These are phyloP conservation scores for Enteromius viviparus DNA, from an alignment of 2,797 vertebrate genomes.

Conservation along the genomic window DNA sequence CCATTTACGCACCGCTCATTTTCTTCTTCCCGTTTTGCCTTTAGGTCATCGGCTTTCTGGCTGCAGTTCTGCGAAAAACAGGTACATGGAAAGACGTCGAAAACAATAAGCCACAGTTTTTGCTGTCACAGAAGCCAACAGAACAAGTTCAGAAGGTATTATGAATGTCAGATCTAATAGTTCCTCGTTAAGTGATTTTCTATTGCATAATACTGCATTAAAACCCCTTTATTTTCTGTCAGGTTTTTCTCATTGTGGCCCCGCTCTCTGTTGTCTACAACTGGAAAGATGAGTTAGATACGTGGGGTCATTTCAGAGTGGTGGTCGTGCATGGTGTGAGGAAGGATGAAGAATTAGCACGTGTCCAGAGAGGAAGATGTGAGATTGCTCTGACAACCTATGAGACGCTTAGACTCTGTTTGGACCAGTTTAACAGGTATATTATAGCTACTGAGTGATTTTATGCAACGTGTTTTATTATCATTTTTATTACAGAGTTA, in stretches of 20 bases:
- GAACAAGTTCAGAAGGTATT: constrained; percentile 81
- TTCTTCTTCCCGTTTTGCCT: neutral
- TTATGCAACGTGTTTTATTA: neutral
- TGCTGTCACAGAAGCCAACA: constrained; percentile 80
- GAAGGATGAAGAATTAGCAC: constrained; percentile 86
- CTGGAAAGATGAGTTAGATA: constrained; percentile 96
- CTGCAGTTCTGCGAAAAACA: constrained; percentile 90
- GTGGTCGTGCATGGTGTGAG: constrained; percentile 87
- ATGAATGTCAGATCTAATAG: neutral
- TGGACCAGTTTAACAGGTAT: constrained; percentile 93
- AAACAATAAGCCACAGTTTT: constrained; percentile 93
- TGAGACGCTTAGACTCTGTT: constrained; percentile 87
- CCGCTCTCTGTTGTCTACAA: constrained; percentile 95
- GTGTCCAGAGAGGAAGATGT: constrained; percentile 85
- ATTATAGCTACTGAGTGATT: neutral
- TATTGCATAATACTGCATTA: no score
- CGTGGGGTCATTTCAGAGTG: constrained; percentile 92
- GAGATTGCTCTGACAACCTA: constrained; percentile 94
- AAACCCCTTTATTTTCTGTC: neutral
- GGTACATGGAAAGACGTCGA: constrained; percentile 91
- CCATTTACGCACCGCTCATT: neutral
- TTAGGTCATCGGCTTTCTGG: constrained; percentile 94
- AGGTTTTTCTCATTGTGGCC: constrained; percentile 93
- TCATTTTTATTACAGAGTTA: neutral
- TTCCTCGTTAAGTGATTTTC: neutral